These are phyloP conservation scores for Acleris emargana DNA, from an alignment of 2,888 invertebrate genomes.

Conservation along the genomic window DNA sequence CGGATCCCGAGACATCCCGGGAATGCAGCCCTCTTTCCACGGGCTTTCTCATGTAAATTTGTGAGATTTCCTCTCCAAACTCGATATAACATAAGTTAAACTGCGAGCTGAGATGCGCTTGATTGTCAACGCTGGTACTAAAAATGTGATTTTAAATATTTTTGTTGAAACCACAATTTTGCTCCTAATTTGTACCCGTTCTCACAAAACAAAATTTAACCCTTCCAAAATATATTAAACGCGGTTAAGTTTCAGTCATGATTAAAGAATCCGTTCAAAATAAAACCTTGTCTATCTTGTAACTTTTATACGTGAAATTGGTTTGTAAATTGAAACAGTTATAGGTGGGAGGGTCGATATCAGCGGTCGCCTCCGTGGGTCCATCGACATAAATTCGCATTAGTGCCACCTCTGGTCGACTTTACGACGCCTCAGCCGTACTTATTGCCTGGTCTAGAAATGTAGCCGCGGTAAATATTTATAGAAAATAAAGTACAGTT, in stretches of 20 bases:
- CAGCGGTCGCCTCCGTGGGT: conserved; percentile 59
- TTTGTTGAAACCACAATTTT: not conserved
- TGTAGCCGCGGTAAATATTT: conserved; percentile 65
- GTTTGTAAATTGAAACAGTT: conserved; percentile 77
- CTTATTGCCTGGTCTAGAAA: conserved; percentile 73
- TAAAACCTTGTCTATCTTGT: conserved; percentile 8
- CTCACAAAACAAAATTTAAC: too few relatives aligned
- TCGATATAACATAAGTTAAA: conserved; percentile 68
- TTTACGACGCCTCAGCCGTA: conserved; percentile 76
- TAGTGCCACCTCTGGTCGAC: conserved; percentile 81
- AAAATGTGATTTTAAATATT: conserved; percentile 11
- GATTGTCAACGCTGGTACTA: conserved; percentile 44
- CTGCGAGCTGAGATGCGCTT: conserved; percentile 50
- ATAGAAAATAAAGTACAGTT: conserved; percentile 54
- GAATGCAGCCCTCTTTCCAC: conserved; percentile 58
- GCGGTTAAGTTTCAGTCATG: too few relatives aligned
- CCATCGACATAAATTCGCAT: conserved; percentile 81
- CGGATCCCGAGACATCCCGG: conserved; percentile 53
- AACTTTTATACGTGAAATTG: conserved; percentile 47
- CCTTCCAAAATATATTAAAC: too few relatives aligned
- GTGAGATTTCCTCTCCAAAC: conserved; percentile 68
- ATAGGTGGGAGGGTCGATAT: conserved; percentile 74
- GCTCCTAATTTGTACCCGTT: too few relatives aligned
- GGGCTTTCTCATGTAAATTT: conserved; percentile 77
- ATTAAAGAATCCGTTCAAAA: too few relatives aligned